Evolutionary conservation across 2,113 vertebrate species (phyloP).

Genomic region (Phrynocephalus versicolor): DNA sequence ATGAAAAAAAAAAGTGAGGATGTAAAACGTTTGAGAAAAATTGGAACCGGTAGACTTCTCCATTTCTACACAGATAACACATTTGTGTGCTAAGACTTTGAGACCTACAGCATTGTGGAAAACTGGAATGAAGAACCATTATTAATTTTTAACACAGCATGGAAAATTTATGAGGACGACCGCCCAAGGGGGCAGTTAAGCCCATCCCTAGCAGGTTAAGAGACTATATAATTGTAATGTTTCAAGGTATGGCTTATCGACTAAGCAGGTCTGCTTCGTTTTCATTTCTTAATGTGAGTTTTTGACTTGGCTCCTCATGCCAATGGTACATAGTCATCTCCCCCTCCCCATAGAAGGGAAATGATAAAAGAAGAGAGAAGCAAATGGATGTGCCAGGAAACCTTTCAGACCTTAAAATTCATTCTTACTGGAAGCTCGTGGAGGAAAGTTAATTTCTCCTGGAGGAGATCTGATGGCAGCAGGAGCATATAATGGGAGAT

Average conservation of each 20-base stretch:
- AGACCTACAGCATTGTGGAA: background rate
- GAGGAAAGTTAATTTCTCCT: background rate
- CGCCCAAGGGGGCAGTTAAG: background rate
- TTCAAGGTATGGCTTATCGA: constrained; percentile 13
- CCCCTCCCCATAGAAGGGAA: accelerated
- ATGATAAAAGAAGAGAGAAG: background rate
- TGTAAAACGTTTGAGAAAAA: background rate
- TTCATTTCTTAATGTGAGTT: constrained; percentile 3
- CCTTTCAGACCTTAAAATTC: background rate
- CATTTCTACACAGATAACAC: background rate
- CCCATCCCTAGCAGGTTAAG: constrained; percentile 5
- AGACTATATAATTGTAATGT: constrained; percentile 23
- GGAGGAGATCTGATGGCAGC: background rate
- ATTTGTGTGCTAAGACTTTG: background rate
- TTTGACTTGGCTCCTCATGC: constrained; percentile 24
- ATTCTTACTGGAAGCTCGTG: background rate
- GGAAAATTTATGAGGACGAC: constrained; percentile 24
- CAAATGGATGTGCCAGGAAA: background rate
- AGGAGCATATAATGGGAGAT: background rate
- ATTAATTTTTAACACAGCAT: constrained; percentile 29
- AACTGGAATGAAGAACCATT: background rate
- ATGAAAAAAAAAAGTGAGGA: background rate
- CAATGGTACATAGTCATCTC: background rate
- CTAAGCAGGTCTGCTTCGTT: background rate
- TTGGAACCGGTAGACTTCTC: background rate